These are phyloP conservation scores for Dasyprocta punctata DNA, from an alignment of 2,113 vertebrate species.

Conservation along the genomic window DNA sequence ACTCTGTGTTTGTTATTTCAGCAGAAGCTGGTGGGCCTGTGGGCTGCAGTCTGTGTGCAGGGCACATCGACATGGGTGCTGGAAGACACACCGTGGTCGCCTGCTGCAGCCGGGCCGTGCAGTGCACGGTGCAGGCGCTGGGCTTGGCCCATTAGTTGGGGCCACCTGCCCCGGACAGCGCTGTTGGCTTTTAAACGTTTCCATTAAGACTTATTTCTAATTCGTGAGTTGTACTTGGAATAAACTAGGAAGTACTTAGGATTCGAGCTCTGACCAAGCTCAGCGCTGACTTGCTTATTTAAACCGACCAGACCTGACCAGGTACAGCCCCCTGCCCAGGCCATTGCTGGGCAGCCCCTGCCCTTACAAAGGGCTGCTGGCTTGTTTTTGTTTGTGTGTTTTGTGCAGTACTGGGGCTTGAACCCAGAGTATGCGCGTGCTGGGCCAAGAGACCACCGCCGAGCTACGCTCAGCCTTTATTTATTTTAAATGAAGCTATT, in stretches of 20 bases:
- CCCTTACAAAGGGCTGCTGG: not conserved
- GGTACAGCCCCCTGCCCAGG: not conserved
- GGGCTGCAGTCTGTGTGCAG: not conserved
- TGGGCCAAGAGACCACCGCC: not conserved
- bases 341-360: not conserved
- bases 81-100: fast-evolving
- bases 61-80: not conserved
- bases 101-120: not conserved
- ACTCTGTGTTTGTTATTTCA: not conserved
- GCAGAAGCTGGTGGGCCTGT: not conserved
- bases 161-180: not conserved
- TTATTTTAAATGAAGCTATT: too few relatives aligned
- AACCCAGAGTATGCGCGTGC: not conserved
- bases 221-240: not conserved
- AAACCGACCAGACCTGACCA: not conserved
- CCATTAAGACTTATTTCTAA: not conserved
- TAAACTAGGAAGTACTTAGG: not conserved
- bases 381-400: not conserved
- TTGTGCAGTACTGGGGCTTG: not conserved
- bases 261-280: not conserved
- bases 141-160: too few relatives aligned
- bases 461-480: too few relatives aligned
- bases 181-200: not conserved
- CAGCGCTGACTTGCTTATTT: not conserved
- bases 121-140: not conserved